Base-by-base conservation (phyloP, 2,888 invertebrate species). In the Dasypogon diadema region DNA sequence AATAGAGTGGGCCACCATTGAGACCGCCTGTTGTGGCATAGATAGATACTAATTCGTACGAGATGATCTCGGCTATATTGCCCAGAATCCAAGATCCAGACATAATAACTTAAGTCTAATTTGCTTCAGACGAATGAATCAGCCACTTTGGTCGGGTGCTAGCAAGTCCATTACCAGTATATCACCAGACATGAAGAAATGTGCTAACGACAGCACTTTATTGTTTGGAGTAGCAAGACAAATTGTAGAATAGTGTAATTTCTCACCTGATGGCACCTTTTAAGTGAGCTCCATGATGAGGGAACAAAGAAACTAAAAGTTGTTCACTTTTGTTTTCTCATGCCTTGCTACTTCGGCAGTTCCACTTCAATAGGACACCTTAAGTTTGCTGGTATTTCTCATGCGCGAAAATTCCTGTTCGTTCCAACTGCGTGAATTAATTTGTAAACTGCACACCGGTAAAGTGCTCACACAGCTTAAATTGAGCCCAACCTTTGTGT, bases 51-150 rank as follows among this genome's bases (percentile, higher is more conserved):
- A 34, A 34, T 21, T 60, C 12, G 16, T 60, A 3, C 37, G 21
- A 21, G 21, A 60, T 42, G 37, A 42, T 60, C 14, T 16, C 16
- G 18, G n/a, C n/a, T n/a, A n/a, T n/a, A n/a, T n/a, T n/a, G n/a
- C n/a, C n/a, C n/a, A 1, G 51, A 1, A 1, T 42, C 51, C n/a
- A 6, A 12, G 42, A 3, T 22, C 18, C 60, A 60, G 37, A 60
- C 60, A 37, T 18, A 60, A 60, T 60, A 60, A 60, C 37, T 60
- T 37, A 60, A 34, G 60, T 37, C 37, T 26, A 60, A 60, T 60
- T 60, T 37, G 60, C 37, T n/a, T 60, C 37, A 34, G 37, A 60
- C 60, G 37, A 16, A 60, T 37, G 60, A 34, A 60, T 30, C 30
- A 30, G 30, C 30, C 30, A 5, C 30, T 30, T 30, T 30, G 30